Percentiles rank a stretch among this genome's conserved stretches.
phyloP scores from a whole-genome alignment of 2,797 vertebrate genomes.

The Melanotaenia boesemani region DNA sequence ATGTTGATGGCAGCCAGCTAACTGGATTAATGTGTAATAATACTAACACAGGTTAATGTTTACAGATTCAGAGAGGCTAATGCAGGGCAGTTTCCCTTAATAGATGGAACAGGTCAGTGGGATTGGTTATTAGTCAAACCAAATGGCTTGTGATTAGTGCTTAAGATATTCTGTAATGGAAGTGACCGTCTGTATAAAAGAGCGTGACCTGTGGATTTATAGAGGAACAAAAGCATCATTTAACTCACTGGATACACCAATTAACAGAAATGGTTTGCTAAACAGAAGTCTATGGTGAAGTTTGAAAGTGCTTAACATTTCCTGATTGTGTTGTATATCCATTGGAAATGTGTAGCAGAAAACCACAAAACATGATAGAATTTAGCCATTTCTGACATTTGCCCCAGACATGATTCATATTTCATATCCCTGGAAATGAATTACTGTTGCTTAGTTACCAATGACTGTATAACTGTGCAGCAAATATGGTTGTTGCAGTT shows the following conservation, averaged over 20 bases:
- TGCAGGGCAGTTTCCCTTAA: slow-evolving; percentile 43
- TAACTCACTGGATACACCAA: slow-evolving; percentile 9
- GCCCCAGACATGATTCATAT: not conserved
- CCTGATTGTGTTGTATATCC: not conserved
- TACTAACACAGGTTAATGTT: slow-evolving; percentile 74
- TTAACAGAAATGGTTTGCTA: not conserved
- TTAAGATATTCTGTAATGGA: slow-evolving; percentile 20
- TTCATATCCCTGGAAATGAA: not conserved
- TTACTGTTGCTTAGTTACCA: too few relatives aligned
- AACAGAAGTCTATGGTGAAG: not conserved
- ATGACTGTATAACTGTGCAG: too few relatives aligned
- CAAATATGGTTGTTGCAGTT: too few relatives aligned
- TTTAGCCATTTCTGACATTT: not conserved
- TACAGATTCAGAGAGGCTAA: slow-evolving; percentile 67
- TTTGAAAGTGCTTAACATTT: not conserved
- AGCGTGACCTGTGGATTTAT: slow-evolving; percentile 7
- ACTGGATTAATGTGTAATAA: slow-evolving; percentile 72
- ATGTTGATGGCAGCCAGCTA: slow-evolving; percentile 55
- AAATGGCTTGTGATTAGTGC: slow-evolving; percentile 60
- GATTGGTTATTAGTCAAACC: slow-evolving; percentile 55
- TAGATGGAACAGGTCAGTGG: slow-evolving; percentile 57
- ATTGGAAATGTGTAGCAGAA: too few relatives aligned
- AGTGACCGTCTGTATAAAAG: slow-evolving; percentile 13
- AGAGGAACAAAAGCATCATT: slow-evolving; percentile 9
- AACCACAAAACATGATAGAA: not conserved